Evolutionary conservation across 2,797 vertebrate genomes (phyloP).

Genomic region (Arrhamphus sclerolepis): DNA sequence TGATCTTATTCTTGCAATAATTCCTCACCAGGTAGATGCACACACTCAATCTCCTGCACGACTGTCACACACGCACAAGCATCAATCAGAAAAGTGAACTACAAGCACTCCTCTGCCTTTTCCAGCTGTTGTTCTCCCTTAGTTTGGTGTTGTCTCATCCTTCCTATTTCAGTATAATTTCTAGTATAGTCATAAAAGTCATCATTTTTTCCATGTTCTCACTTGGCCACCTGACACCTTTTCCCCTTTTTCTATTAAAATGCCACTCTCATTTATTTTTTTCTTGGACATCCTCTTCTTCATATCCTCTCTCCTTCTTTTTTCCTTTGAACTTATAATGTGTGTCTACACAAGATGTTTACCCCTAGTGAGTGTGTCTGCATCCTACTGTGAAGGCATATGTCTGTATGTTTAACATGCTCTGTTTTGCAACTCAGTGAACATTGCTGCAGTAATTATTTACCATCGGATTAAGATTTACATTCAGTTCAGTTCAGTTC

Average conservation of each 20-base stretch:
- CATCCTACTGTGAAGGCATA: constrained; percentile 1
- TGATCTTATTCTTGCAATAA: constrained; percentile 36
- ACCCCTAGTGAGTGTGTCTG: not conserved
- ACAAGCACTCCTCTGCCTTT: constrained; percentile 29
- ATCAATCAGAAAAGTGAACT: constrained; percentile 8
- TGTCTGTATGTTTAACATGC: constrained; percentile 18
- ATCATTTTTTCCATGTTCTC: constrained; percentile 9
- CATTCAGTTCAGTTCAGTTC: not conserved
- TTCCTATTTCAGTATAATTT: constrained; percentile 1
- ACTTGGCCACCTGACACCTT: constrained; percentile 9
- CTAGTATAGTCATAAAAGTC: constrained; percentile 1
- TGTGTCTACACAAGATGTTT: constrained; percentile 9
- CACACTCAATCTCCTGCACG: not conserved
- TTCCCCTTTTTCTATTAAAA: not conserved
- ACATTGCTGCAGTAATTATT: constrained; percentile 31
- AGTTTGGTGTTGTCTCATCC: constrained; percentile 9
- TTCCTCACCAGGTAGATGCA: not conserved
- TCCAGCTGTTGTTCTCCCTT: constrained; percentile 25
- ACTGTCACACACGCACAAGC: not conserved
- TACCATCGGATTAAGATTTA: constrained; percentile 21
- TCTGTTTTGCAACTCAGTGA: constrained; percentile 12
- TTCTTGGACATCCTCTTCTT: not conserved
- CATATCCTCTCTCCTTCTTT: not conserved
- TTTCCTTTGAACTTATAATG: constrained; percentile 10
- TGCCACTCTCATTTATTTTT: not conserved